A percentile compares a stretch with the other conserved stretches of the same genome.
These are phyloP conservation scores for Ctenopoma multispine DNA, from an alignment of 2,797 vertebrate species.

Conservation along the genomic window DNA sequence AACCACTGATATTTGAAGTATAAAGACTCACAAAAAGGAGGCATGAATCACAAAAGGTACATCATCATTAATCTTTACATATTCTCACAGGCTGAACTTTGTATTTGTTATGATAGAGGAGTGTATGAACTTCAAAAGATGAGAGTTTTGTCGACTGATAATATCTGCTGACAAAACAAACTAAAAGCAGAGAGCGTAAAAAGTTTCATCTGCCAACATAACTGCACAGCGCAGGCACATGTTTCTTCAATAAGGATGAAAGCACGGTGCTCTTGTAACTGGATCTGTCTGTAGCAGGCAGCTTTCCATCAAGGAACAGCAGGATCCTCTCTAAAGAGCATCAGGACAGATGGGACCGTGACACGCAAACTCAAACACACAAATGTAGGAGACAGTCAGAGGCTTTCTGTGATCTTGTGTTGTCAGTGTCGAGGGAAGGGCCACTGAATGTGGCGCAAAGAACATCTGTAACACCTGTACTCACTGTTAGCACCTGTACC, in stretches of 20 bases:
- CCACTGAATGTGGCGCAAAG: neutral
- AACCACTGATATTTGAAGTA: conserved; percentile 36
- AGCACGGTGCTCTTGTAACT: conserved; percentile 82
- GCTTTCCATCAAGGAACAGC: conserved; percentile 86
- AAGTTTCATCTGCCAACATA: conserved; percentile 63
- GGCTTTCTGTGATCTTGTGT: conserved; percentile 23
- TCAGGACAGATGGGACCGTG: conserved; percentile 81
- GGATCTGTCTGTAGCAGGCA: conserved; percentile 84
- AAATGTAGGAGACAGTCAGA: conserved; percentile 29
- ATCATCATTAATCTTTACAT: conserved; percentile 11
- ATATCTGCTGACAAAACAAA: conserved; percentile 41
- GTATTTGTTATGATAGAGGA: conserved; percentile 13
- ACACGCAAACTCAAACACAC: conserved; percentile 79
- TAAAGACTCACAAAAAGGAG: conserved; percentile 17
- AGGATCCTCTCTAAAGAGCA: conserved; percentile 81
- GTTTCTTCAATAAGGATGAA: conserved; percentile 90
- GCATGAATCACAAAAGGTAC: conserved; percentile 11
- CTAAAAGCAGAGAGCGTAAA: conserved; percentile 42
- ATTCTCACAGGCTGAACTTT: conserved; percentile 8
- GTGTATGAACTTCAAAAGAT: conserved; percentile 20
- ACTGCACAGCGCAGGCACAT: conserved; percentile 74
- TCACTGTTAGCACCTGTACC: conserved; percentile 56
- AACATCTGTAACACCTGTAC: conserved; percentile 71
- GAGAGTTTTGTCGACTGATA: conserved; percentile 5
- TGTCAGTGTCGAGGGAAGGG: neutral